These are phyloP conservation scores for Formica selysi DNA, from an alignment of 1,140 invertebrate species.

Conservation along the genomic window DNA sequence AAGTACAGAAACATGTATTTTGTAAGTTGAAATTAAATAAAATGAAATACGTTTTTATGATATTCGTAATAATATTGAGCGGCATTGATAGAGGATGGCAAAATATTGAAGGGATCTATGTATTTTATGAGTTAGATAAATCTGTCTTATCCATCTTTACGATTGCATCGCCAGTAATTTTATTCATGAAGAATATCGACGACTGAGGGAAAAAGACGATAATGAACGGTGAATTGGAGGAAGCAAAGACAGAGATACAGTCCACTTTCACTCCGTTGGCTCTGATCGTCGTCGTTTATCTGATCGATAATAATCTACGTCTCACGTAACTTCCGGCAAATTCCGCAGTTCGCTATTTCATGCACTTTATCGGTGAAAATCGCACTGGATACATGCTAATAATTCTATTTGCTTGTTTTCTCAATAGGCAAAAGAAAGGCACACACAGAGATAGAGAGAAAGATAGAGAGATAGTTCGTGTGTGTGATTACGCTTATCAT, in stretches of 20 bases:
- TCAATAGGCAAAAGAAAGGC: not conserved
- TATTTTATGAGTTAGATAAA: not conserved
- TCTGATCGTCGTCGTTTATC: slow-evolving; percentile 72
- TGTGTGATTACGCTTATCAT: not conserved
- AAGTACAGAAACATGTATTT: not conserved
- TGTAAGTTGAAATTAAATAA: slow-evolving; percentile 1
- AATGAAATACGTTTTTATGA: not conserved
- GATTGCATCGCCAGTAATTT: not conserved
- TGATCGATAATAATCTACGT: slow-evolving; percentile 66
- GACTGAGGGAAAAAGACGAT: slow-evolving; percentile 23
- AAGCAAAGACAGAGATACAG: slow-evolving; percentile 62
- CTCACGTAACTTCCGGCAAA: slow-evolving; percentile 72
- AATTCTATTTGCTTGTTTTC: not conserved
- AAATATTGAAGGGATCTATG: not conserved
- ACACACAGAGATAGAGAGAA: too few relatives aligned
- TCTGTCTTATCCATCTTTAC: slow-evolving; percentile 20
- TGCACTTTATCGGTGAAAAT: slow-evolving; percentile 34
- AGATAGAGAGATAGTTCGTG: not conserved
- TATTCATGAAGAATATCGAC: slow-evolving; percentile 28
- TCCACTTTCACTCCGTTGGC: slow-evolving; percentile 74
- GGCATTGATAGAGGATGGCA: not conserved
- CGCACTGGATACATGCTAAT: not conserved
- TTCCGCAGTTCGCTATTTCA: slow-evolving; percentile 9
- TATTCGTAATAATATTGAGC: not conserved
- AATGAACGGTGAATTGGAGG: slow-evolving; percentile 63